Conservation (phyloP, 2,888 invertebrate species). For the Dynastes hyllus region DNA sequence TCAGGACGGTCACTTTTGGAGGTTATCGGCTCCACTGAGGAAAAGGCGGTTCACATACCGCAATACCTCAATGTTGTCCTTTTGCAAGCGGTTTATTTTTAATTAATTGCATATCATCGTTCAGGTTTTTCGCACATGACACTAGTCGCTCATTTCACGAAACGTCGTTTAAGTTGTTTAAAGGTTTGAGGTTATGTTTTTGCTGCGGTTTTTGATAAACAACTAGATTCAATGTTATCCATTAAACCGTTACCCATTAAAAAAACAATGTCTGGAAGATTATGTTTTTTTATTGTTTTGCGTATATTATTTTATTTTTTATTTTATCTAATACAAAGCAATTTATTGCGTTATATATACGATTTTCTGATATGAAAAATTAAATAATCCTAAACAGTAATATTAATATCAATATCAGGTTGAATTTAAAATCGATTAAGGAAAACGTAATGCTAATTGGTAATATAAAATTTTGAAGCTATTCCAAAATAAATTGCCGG, state of each 20-base stretch:
- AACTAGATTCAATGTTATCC: neutral
- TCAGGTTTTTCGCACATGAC: neutral
- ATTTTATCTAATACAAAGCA: conserved; percentile 3
- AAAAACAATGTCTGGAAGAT: neutral
- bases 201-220: neutral
- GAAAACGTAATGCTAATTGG: no score
- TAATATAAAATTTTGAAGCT: no score
- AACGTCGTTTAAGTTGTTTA: neutral
- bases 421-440: neutral
- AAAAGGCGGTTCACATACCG: conserved; percentile 15
- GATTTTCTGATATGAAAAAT: conserved; percentile 20
- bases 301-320: neutral
- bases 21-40: conserved; percentile 11
- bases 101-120: neutral
- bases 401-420: neutral
- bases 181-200: neutral
- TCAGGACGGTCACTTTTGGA: conserved; percentile 14
- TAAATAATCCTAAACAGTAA: neutral
- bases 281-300: neutral
- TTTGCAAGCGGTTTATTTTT: conserved; percentile 1
- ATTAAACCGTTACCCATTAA: neutral
- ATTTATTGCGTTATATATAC: conserved; percentile 12
- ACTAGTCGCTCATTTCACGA: neutral
- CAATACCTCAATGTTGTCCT: neutral
- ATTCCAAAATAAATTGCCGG: no score